Evolutionary conservation across 2,888 invertebrate genomes (phyloP).

Genomic region (Brenthis daphne): DNA sequence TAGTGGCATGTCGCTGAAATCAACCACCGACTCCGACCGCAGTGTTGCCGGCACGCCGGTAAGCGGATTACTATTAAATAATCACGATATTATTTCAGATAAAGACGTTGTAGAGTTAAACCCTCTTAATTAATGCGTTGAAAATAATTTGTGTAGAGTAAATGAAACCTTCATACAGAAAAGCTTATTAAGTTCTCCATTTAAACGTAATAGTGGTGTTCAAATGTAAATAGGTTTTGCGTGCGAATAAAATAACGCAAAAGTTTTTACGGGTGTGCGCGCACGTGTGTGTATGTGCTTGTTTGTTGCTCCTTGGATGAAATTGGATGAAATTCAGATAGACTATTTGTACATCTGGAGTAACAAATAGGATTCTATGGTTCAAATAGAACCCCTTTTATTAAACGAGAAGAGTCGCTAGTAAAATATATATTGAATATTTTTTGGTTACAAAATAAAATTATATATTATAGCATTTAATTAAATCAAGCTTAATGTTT

Average conservation of each 20-base stretch:
- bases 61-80: conserved; percentile 25
- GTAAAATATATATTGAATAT: background rate
- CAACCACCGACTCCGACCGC: conserved; percentile 40
- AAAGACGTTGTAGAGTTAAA: conserved; percentile 13
- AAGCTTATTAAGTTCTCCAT: conserved; percentile 3
- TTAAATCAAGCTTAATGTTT: conserved; percentile 25
- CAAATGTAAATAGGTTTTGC: background rate
- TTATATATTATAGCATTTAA: conserved; percentile 15
- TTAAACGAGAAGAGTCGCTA: too few relatives aligned
- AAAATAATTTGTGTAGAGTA: conserved; percentile 17
- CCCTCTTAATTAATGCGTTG: conserved; percentile 14
- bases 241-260: background rate
- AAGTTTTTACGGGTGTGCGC: background rate
- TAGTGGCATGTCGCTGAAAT: conserved; percentile 33
- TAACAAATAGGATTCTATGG: too few relatives aligned
- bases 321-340: too few relatives aligned
- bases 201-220: background rate
- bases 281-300: too few relatives aligned
- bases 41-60: conserved; percentile 33
- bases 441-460: background rate
- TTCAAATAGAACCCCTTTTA: too few relatives aligned
- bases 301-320: too few relatives aligned
- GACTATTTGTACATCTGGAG: too few relatives aligned
- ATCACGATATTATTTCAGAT: conserved; percentile 18
- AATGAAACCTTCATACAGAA: conserved; percentile 5